These are phyloP conservation scores for Neoaliturus tenellus DNA, from an alignment of 2,888 invertebrate genomes.

Conservation along the genomic window DNA sequence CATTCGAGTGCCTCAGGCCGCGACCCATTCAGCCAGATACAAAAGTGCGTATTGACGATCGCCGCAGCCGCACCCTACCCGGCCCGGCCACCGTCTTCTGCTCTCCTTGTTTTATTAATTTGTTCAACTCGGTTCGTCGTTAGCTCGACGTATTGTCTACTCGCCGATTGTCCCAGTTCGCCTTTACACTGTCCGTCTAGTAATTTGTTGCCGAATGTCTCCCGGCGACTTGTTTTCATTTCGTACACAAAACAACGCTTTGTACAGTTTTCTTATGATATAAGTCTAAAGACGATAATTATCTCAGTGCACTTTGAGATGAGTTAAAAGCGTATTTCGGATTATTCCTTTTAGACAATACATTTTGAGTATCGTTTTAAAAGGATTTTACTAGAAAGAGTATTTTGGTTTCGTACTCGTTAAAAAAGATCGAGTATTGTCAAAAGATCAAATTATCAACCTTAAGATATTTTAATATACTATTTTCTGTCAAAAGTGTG, in stretches of 20 bases:
- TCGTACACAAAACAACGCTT: neutral
- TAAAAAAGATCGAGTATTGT: too few relatives aligned
- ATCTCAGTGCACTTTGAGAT: neutral
- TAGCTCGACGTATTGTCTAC: slow-evolving; percentile 17
- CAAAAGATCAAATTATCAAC: too few relatives aligned
- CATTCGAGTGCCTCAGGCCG: slow-evolving; percentile 39
- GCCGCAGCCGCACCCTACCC: neutral
- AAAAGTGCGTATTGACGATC: slow-evolving; percentile 44
- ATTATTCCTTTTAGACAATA: neutral
- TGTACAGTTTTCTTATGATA: neutral
- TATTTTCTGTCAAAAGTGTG: too few relatives aligned
- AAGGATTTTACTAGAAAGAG: too few relatives aligned
- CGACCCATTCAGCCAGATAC: slow-evolving; percentile 37
- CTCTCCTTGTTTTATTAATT: slow-evolving; percentile 40
- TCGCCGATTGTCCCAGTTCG: slow-evolving; percentile 15
- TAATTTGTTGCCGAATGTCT: slow-evolving; percentile 30
- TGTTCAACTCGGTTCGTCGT: slow-evolving; percentile 22
- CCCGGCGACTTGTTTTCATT: slow-evolving; percentile 5
- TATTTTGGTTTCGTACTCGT: too few relatives aligned
- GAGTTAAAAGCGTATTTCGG: neutral
- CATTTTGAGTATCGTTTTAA: neutral
- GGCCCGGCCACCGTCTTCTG: neutral
- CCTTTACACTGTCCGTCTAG: slow-evolving; percentile 19
- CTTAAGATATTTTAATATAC: too few relatives aligned
- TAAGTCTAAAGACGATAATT: slow-evolving; percentile 1